Evolutionary conservation across 2,888 invertebrate genomes (phyloP).

Genomic region (Eupithecia inturbata): DNA sequence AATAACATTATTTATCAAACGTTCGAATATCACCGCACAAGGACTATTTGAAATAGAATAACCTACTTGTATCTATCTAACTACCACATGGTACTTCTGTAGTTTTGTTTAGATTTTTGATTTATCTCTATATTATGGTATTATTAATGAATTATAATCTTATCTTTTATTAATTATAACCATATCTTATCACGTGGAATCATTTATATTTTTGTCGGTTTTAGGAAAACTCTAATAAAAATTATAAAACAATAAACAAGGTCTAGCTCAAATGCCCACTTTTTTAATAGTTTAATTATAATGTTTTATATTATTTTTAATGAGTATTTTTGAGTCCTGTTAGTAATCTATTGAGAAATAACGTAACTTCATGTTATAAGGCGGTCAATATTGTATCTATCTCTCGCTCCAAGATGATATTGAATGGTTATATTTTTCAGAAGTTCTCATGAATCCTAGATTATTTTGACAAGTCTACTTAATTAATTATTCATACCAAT

Average conservation of each 20-base stretch:
- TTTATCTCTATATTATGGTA: too few relatives aligned
- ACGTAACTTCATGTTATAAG: not conserved
- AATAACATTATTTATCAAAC: not conserved
- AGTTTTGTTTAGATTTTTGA: not conserved
- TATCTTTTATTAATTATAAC: not conserved
- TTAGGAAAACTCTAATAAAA: not conserved
- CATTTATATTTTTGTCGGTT: constrained; percentile 1
- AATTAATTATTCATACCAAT: too few relatives aligned
- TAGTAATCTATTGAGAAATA: not conserved
- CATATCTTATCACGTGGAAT: constrained; percentile 5
- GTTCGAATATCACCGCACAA: not conserved
- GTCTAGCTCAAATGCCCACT: not conserved
- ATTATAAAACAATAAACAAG: not conserved
- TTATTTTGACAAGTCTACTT: not conserved
- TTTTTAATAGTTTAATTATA: not conserved
- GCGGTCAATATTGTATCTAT: not conserved
- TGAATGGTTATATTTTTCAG: not conserved
- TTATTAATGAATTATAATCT: not conserved
- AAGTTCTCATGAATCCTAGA: not conserved
- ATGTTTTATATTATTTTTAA: not conserved
- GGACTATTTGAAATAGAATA: not conserved
- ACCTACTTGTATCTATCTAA: not conserved
- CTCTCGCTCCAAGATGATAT: not conserved
- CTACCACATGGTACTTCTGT: not conserved
- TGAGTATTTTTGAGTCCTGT: not conserved